phyloP scores from a whole-genome alignment of 2,797 vertebrate genomes.

The Labroides dimidiatus region DNA sequence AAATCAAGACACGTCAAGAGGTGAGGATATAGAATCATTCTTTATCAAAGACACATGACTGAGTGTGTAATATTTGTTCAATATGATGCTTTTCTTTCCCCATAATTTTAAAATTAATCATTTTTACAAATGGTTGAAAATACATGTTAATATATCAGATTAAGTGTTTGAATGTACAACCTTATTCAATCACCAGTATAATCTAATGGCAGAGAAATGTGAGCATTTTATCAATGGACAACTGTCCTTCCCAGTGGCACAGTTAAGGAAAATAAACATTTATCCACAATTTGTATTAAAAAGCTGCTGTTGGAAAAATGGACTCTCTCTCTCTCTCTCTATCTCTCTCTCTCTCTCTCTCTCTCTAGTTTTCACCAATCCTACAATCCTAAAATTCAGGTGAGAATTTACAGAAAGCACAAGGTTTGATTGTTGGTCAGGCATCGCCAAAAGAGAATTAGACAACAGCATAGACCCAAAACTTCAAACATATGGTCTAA shows the following conservation, averaged over 20 bases:
- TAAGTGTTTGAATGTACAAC: constrained; percentile 20
- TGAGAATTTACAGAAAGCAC: constrained; percentile 14
- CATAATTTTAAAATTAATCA: constrained; percentile 1
- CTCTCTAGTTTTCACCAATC: constrained; percentile 18
- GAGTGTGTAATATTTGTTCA: neutral
- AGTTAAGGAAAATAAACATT: constrained; percentile 60
- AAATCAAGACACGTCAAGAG: constrained; percentile 58
- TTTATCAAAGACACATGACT: neutral
- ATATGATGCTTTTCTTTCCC: neutral
- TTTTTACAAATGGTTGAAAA: constrained; percentile 6
- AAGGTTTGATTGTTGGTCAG: constrained; percentile 15
- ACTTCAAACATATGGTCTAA: neutral
- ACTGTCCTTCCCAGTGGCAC: constrained; percentile 44
- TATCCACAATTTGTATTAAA: constrained; percentile 56
- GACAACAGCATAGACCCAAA: neutral
- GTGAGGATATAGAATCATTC: constrained; percentile 7
- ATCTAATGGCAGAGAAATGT: constrained; percentile 42
- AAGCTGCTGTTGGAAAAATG: constrained; percentile 31
- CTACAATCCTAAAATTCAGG: constrained; percentile 19
- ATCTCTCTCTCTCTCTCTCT: neutral
- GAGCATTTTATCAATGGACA: neutral
- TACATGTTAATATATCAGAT: constrained; percentile 10
- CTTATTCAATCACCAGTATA: constrained; percentile 45
- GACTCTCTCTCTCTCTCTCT: neutral
- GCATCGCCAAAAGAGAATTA: neutral